Evolutionary conservation across 2,888 invertebrate genomes (phyloP), one percentile per base, ranked within the genome.

Genomic region (Caenorhabditis imperialis): DNA sequence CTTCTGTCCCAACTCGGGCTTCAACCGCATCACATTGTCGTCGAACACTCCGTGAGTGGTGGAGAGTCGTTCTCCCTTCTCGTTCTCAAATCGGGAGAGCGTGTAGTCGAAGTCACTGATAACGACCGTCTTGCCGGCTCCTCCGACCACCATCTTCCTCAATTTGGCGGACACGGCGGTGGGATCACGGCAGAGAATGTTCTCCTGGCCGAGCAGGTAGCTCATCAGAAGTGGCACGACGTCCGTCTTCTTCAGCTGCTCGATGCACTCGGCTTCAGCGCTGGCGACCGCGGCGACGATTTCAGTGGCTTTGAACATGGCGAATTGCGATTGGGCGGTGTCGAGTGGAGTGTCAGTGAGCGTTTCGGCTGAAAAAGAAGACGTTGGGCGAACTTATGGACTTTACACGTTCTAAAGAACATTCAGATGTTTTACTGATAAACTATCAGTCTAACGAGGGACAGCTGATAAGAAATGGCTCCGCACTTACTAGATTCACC

Each of bases 1-100:
- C 78, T 81, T 81, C 35, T 74, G 63, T 25, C 81, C 79, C 12
- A 86, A 77, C 38, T 75, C 78, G 7, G 82, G 77, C 35, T 81
- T 77, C 30, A 83, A 47, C 12, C 74, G 53, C 55, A 61, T 62
- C 47, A 84, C 83, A 50, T 75, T 80, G 51, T 75, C 65, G 30
- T 87, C 88, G 73, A 88, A 86, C 3, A 88, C 81, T 20, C 85
- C 85, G 57, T 88, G 87, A 20, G 86, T 86, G 2, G 88, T 86
- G 71, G 81, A 84, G 30, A 85, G 81, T 14, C 77, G 67, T 38
- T 81, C 78, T 12, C 87, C 88, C n/a, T 73, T 48, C 44, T 78
- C 79, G 61, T 85, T 83, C 7, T 60, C 70, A 50, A 75, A 81
- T 12, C 85, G 76, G 12, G 85, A 84, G 8, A 88, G 58, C 2